Base-by-base conservation (phyloP, 2,797 vertebrate genomes). In the Coluber constrictor region DNA sequence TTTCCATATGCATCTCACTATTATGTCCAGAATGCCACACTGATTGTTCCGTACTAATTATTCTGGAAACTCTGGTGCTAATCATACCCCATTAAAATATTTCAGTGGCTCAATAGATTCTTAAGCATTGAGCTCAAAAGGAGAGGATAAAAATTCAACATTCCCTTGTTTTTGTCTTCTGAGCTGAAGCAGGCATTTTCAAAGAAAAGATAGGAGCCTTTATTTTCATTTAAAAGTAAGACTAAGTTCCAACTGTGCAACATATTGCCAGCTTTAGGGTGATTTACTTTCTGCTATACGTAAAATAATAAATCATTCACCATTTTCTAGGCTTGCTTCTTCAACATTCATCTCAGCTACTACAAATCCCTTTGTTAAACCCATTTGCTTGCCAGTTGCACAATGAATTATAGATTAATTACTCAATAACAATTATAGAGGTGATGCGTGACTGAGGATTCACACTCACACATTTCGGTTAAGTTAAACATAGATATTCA, bases 331-430 rank as follows among this genome's bases (percentile, higher is more conserved):
- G 93, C 90, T 92, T 47, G 74, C 92, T 94, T 93, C 74, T 93
- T 94, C 90, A 91, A 94, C 93, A 93, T 92, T 91, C 93, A 93
- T 94, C 92, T 93, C 90, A 89, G 66, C 91, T 93, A 94, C 55
- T 94, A 57, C 32, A 92, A 94, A 95, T 94, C 95, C 94, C 61
- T 95, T 93, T 94, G 89, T 94, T 95, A 94, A 95, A 95, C 16
- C 18, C 94, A 92, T 95, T 95, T 96, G 23, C 66, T 95, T 94
- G 37, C 92, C 93, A 93, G 92, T 95, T 95, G 87, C 92, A 93
- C 79, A 90, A 90, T 94, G 93, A 95, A 96, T 95, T 96, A 95
- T 90, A 95, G 92, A 94, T 96, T 95, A 96, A 96, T 96, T 96
- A 94, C 93, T 96, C 94, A 94, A 25, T 66, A 95, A 91, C 32